Conservation (phyloP, 2,113 vertebrate species). For the Castor canadensis region DNA sequence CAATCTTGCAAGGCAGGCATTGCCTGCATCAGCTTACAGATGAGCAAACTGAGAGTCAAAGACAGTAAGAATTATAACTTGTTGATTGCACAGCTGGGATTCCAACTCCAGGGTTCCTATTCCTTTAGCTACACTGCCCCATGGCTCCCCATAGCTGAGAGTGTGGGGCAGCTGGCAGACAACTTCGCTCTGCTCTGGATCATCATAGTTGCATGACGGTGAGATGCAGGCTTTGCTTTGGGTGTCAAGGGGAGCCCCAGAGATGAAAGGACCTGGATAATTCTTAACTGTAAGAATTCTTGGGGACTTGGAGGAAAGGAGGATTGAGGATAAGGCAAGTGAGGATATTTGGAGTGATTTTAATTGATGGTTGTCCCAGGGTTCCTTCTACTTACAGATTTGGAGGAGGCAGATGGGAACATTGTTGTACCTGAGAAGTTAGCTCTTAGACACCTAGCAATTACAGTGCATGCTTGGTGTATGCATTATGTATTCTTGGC, state of each 20-base stretch:
- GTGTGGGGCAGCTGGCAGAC: background rate
- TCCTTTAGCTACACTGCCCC: background rate
- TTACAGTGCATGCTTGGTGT: background rate
- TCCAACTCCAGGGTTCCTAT: background rate
- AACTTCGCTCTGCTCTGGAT: background rate
- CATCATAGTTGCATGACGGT: background rate
- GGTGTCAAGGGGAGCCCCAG: background rate
- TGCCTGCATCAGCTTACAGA: background rate
- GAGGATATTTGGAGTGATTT: background rate
- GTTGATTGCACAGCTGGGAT: background rate
- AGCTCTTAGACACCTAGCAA: background rate
- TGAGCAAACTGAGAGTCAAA: background rate
- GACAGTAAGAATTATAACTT: background rate
- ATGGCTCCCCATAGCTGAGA: fast-evolving
- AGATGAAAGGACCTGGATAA: background rate
- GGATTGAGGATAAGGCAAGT: background rate
- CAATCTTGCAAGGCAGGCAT: background rate
- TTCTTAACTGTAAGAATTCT: background rate
- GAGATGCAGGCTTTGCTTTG: background rate
- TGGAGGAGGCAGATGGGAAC: background rate
- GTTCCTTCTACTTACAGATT: background rate
- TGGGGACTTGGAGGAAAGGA: background rate
- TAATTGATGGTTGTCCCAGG: background rate
- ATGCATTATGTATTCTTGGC: slow-evolving; percentile 34
- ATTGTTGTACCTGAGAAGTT: background rate